Percentiles rank a stretch among this genome's conserved stretches.
Conservation (phyloP, 2,888 invertebrate species). For the Sisyra terminalis region DNA sequence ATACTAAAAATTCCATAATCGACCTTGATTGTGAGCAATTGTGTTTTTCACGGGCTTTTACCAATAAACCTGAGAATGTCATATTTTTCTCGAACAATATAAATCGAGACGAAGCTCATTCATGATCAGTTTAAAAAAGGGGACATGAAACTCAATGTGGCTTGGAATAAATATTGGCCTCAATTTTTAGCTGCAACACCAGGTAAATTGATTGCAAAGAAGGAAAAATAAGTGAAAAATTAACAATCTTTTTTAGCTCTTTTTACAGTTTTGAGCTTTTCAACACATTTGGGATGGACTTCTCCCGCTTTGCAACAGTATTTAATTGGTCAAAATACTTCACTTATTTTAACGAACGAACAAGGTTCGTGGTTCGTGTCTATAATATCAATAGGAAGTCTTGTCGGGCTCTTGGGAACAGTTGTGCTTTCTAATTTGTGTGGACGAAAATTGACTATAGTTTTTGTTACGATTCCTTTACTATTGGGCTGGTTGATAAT, state of each 20-base stretch:
- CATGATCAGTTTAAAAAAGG: too few relatives aligned
- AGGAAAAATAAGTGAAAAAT: not conserved
- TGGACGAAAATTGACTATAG: slow-evolving; percentile 1
- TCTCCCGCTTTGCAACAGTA: slow-evolving; percentile 1
- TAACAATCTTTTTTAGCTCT: not conserved
- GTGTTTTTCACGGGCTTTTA: too few relatives aligned
- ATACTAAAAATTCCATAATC: too few relatives aligned
- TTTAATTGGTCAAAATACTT: not conserved
- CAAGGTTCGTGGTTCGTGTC: slow-evolving; percentile 5
- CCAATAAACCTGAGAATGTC: too few relatives aligned
- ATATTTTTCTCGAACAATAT: too few relatives aligned
- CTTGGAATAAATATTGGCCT: too few relatives aligned
- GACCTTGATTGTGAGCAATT: too few relatives aligned
- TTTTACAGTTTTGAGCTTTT: slow-evolving; percentile 1
- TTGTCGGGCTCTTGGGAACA: not conserved
- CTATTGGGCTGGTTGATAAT: not conserved
- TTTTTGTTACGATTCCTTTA: not conserved
- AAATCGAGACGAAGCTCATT: too few relatives aligned
- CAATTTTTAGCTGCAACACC: too few relatives aligned
- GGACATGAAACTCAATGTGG: too few relatives aligned
- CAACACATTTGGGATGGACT: slow-evolving; percentile 2
- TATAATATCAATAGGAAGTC: not conserved
- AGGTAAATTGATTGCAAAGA: too few relatives aligned
- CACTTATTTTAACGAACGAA: not conserved
- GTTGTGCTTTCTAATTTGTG: not conserved